A percentile compares a stretch with the other conserved stretches of the same genome.
phyloP scores from a whole-genome alignment of 2,797 vertebrate species.

The Dicrostonyx torquatus region DNA sequence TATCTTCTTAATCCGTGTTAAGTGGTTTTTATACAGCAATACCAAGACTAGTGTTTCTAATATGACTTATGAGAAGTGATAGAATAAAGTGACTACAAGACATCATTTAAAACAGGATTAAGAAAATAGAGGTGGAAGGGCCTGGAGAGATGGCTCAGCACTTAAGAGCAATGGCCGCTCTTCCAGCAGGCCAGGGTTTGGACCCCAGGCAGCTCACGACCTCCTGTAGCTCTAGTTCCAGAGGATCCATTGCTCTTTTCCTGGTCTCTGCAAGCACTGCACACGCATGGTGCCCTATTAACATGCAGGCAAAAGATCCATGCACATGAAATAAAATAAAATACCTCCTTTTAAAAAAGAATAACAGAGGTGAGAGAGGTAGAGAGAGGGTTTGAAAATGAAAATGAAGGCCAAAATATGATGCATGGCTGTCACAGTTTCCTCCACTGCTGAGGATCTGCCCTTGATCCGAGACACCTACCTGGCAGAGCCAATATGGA shows the following conservation, averaged over 20 bases:
- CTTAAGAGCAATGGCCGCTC: background rate
- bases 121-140: background rate
- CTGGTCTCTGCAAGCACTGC: background rate
- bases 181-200: background rate
- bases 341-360: background rate
- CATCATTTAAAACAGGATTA: background rate
- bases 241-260: background rate
- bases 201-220: background rate
- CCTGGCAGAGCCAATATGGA: slow-evolving; percentile 89
- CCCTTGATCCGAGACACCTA: slow-evolving; percentile 87
- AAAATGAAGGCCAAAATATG: background rate
- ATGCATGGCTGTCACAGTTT: background rate
- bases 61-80: background rate
- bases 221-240: background rate
- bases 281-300: background rate
- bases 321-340: background rate
- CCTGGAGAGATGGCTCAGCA: background rate
- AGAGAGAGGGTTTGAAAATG: background rate
- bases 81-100: background rate
- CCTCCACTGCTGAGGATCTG: slow-evolving; percentile 84
- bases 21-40: slow-evolving; percentile 9
- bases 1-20: background rate
- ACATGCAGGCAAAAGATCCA: background rate
- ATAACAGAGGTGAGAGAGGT: background rate
- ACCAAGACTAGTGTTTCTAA: background rate